These are phyloP conservation scores for Nephrocerus scutellatus DNA, from an alignment of 2,888 invertebrate species.

Conservation along the genomic window DNA sequence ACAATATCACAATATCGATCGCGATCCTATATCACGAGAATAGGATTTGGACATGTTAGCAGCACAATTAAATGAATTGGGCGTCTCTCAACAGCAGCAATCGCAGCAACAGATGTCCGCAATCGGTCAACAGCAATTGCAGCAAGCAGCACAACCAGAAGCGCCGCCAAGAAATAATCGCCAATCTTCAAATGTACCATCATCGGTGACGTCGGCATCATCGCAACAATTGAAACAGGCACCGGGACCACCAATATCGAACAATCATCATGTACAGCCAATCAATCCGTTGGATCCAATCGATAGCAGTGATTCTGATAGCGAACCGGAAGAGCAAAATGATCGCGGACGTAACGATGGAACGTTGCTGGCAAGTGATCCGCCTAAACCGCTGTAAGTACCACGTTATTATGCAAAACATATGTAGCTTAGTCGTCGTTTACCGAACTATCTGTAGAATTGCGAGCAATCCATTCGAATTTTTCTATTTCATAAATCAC, in stretches of 20 bases:
- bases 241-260: conserved; percentile 42
- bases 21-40: conserved; percentile 40
- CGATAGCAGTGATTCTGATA: conserved; percentile 72
- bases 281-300: conserved; percentile 59
- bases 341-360: conserved; percentile 83
- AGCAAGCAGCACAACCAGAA: conserved; percentile 55
- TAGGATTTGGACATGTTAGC: conserved; percentile 96
- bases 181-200: conserved; percentile 37
- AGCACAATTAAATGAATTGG: conserved; percentile 91
- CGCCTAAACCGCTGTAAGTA: conserved; percentile 92
- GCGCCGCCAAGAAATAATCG: conserved; percentile 62
- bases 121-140: conserved; percentile 25
- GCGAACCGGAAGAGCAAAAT: conserved; percentile 74
- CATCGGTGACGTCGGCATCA: conserved; percentile 31
- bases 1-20: no score
- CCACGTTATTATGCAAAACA: no score
- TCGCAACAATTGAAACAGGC: conserved; percentile 28
- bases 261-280: conserved; percentile 44
- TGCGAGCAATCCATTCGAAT: conserved; percentile 15
- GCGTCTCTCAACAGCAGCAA: conserved; percentile 54
- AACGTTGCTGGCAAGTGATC: conserved; percentile 90
- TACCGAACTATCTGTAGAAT: no score
- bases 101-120: conserved; percentile 25
- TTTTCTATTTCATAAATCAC: conserved; percentile 23
- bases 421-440: no score